Percentiles rank a stretch among this genome's conserved stretches.
Conservation (phyloP, 2,113 vertebrate genomes). For the Vulpes ferrilata region DNA sequence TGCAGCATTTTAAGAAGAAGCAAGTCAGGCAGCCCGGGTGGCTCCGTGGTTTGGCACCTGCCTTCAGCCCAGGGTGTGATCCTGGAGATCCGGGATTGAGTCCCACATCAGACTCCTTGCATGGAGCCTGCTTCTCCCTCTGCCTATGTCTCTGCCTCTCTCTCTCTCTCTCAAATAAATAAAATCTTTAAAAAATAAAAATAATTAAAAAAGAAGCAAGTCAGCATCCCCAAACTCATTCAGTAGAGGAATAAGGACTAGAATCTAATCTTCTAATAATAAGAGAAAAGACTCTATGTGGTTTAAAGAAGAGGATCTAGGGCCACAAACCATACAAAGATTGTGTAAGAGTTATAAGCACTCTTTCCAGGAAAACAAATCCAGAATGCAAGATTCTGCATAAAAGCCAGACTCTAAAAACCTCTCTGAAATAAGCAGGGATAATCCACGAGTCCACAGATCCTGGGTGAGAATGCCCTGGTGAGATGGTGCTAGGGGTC, state of each 20-base stretch:
- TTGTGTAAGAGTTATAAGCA: not conserved
- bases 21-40: not conserved
- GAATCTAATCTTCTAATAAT: not conserved
- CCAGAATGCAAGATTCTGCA: not conserved
- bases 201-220: not conserved
- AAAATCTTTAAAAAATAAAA: no score
- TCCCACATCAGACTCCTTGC: no score
- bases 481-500: not conserved
- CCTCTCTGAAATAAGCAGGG: not conserved
- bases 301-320: not conserved
- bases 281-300: not conserved
- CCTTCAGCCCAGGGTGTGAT: no score
- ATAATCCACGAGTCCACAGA: not conserved
- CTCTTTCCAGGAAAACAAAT: not conserved
- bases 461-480: not conserved
- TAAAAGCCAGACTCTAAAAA: not conserved
- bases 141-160: no score
- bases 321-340: not conserved
- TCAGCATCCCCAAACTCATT: not conserved
- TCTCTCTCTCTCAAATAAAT: no score
- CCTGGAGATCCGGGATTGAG: no score
- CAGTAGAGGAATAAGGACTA: not conserved
- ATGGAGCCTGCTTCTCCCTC: no score
- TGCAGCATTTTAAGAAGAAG: not conserved
- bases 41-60: no score